A percentile compares a stretch with the other conserved stretches of the same genome.
Evolutionary conservation across 2,888 invertebrate species (phyloP).

Genomic region (Gandaritis pyraliata): DNA sequence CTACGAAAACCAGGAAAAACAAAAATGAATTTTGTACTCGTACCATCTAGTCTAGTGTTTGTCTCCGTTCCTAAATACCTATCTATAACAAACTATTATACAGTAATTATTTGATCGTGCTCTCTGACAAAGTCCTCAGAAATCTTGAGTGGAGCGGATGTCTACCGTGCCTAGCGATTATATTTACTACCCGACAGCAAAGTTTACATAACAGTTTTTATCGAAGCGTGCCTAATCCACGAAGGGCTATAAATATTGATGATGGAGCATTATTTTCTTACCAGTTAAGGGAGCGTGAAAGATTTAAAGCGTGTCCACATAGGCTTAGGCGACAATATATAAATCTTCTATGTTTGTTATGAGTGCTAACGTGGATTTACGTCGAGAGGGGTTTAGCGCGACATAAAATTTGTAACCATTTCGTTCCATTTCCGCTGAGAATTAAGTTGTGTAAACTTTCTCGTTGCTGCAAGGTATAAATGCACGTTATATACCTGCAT

Average conservation of each 20-base stretch:
- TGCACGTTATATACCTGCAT: not conserved
- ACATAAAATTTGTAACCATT: slow-evolving; percentile 43
- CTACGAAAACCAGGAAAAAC: too few species aligned
- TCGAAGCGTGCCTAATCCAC: slow-evolving; percentile 21
- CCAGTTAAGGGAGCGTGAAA: slow-evolving; percentile 36
- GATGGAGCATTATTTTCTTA: slow-evolving; percentile 35
- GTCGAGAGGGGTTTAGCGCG: slow-evolving; percentile 35
- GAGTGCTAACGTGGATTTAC: slow-evolving; percentile 41
- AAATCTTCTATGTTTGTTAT: slow-evolving; percentile 42
- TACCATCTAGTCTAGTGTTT: too few species aligned
- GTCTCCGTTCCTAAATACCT: too few species aligned
- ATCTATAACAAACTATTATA: too few species aligned
- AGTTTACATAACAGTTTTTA: slow-evolving; percentile 9
- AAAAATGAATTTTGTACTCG: too few species aligned
- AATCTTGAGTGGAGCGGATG: too few species aligned
- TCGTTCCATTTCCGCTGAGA: slow-evolving; percentile 36
- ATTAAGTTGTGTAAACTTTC: slow-evolving; percentile 37
- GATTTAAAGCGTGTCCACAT: slow-evolving; percentile 40
- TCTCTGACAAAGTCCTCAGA: too few species aligned
- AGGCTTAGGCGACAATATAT: slow-evolving; percentile 38
- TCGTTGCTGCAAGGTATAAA: slow-evolving; percentile 13
- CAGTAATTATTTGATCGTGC: too few species aligned
- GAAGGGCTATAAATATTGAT: slow-evolving; percentile 31
- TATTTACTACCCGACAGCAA: not conserved
- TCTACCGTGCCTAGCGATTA: too few species aligned